A percentile compares a stretch with the other conserved stretches of the same genome.
These are phyloP conservation scores for Polyommatus iphigenia DNA, from an alignment of 2,888 invertebrate species.

Conservation along the genomic window DNA sequence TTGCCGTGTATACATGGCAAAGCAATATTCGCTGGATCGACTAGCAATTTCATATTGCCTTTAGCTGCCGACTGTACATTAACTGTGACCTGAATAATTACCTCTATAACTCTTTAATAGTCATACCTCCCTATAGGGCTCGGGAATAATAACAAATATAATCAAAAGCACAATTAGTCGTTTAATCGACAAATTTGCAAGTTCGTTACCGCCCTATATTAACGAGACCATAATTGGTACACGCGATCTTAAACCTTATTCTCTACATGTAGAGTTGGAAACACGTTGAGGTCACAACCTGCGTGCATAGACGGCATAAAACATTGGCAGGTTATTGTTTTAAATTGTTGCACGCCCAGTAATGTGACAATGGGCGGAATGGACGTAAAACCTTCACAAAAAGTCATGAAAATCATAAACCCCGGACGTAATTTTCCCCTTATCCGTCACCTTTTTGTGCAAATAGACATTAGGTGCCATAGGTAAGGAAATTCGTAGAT, in stretches of 20 bases:
- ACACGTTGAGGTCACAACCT: slow-evolving; percentile 42
- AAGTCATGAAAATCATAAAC: slow-evolving; percentile 30
- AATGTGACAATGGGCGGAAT: slow-evolving; percentile 69
- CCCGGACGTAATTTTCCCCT: slow-evolving; percentile 4
- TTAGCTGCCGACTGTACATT: not conserved
- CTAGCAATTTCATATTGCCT: not conserved
- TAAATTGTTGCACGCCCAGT: slow-evolving; percentile 72
- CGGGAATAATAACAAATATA: slow-evolving; percentile 39
- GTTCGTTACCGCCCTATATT: slow-evolving; percentile 46
- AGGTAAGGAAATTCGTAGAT: not conserved
- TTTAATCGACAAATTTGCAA: slow-evolving; percentile 50
- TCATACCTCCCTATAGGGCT: slow-evolving; percentile 30
- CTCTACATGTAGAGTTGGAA: slow-evolving; percentile 32
- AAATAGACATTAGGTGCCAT: slow-evolving; percentile 13
- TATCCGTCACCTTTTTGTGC: slow-evolving; percentile 27
- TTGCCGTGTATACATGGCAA: too few species aligned
- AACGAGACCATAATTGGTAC: slow-evolving; percentile 43
- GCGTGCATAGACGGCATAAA: slow-evolving; percentile 69
- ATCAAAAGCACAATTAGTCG: slow-evolving; percentile 41
- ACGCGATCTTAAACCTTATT: slow-evolving; percentile 31
- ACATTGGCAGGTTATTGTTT: slow-evolving; percentile 75
- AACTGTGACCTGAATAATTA: slow-evolving; percentile 28
- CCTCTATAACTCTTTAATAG: slow-evolving; percentile 20
- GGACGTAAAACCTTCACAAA: slow-evolving; percentile 36
- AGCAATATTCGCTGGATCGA: too few species aligned